Percentiles rank a stretch among this genome's conserved stretches.
Evolutionary conservation across 2,797 vertebrate species (phyloP).

Genomic region (Sphaeramia orbicularis): DNA sequence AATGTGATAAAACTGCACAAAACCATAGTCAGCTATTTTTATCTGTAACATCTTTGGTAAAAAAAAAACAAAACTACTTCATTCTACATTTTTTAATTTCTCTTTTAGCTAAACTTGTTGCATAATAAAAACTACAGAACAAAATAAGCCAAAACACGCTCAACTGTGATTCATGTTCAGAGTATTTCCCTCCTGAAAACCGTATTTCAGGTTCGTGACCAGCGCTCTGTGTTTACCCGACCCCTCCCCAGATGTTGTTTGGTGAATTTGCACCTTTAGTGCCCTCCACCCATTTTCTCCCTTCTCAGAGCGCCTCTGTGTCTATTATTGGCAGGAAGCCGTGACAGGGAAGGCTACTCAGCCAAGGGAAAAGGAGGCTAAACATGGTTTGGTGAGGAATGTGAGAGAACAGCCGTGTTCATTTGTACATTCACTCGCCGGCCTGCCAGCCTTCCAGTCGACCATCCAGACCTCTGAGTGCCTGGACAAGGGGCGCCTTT

Average conservation of each 20-base stretch:
- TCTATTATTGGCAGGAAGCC: slow-evolving; percentile 71
- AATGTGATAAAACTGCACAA: not conserved
- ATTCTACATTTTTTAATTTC: too few relatives aligned
- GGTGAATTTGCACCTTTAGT: slow-evolving; percentile 56
- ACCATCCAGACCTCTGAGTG: slow-evolving; percentile 79
- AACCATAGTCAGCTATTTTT: too few relatives aligned
- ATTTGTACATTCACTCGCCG: slow-evolving; percentile 74
- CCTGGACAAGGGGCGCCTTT: slow-evolving; percentile 90
- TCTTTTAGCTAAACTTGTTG: not conserved
- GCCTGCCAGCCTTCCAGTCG: slow-evolving; percentile 69
- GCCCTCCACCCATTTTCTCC: slow-evolving; percentile 62
- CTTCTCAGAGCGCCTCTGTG: slow-evolving; percentile 69
- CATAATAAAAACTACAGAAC: not conserved
- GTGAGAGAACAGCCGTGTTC: slow-evolving; percentile 81
- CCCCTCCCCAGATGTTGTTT: slow-evolving; percentile 69
- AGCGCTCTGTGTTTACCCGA: slow-evolving; percentile 28
- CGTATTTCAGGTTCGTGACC: slow-evolving; percentile 38
- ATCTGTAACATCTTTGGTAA: not conserved
- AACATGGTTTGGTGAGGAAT: slow-evolving; percentile 82
- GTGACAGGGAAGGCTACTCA: slow-evolving; percentile 72
- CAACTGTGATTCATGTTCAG: not conserved
- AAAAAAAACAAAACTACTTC: too few relatives aligned
- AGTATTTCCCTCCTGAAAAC: slow-evolving; percentile 33
- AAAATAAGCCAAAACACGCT: not conserved
- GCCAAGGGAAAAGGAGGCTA: slow-evolving; percentile 75